A percentile compares a stretch with the other conserved stretches of the same genome.
Evolutionary conservation across 2,113 vertebrate species (phyloP).

Genomic region (Callipepla squamata): DNA sequence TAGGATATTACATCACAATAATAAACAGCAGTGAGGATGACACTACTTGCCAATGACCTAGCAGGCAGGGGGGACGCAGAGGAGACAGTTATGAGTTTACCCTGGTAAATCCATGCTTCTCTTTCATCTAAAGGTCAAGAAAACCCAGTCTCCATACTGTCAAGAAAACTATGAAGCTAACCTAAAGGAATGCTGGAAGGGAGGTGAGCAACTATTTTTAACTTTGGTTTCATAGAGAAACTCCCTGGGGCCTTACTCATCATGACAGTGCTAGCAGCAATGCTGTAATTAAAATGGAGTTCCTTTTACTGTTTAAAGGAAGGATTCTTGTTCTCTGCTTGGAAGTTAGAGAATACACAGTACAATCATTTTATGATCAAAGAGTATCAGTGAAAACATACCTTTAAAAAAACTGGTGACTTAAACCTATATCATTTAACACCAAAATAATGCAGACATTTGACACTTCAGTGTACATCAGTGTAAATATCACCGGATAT

Average conservation of each 20-base stretch:
- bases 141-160: not conserved
- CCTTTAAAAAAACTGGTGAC: not conserved
- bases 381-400: not conserved
- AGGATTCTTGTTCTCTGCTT: not conserved
- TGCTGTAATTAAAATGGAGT: not conserved
- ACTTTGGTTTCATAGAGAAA: not conserved
- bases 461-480: not conserved
- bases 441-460: not conserved
- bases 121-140: not conserved
- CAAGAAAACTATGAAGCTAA: not conserved
- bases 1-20: not conserved
- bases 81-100: not conserved
- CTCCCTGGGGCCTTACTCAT: not conserved
- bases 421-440: not conserved
- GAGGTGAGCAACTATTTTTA: not conserved
- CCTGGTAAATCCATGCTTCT: not conserved
- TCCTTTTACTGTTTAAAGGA: not conserved
- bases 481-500: not conserved
- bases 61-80: not conserved
- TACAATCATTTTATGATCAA: not conserved
- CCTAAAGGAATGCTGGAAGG: not conserved
- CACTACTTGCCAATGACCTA: not conserved
- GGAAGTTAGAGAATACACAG: not conserved
- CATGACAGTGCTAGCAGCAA: not conserved
- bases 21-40: not conserved